Evolutionary conservation across 2,113 vertebrate species (phyloP).

Genomic region (Alethe castanea): DNA sequence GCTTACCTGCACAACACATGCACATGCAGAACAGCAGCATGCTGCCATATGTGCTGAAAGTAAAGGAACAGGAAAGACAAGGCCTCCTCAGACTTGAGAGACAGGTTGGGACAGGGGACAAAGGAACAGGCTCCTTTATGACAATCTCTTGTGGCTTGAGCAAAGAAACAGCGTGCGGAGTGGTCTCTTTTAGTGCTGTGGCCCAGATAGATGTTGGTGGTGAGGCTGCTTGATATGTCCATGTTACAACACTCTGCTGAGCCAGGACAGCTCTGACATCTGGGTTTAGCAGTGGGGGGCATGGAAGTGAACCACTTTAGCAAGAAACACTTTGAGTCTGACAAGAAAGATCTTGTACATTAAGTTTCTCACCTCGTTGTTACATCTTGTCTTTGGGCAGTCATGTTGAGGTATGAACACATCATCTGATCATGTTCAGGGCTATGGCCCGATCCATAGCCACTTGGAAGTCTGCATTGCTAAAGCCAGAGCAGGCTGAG

Average conservation of each 20-base stretch:
- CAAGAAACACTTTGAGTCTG: rapidly evolving
- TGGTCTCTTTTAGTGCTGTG: not conserved
- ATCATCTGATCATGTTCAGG: not conserved
- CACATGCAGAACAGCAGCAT: rapidly evolving
- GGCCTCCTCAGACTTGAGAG: not conserved
- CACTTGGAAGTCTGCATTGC: not conserved
- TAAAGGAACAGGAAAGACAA: not conserved
- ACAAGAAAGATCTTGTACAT: not conserved
- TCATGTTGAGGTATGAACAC: rapidly evolving
- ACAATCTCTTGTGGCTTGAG: not conserved
- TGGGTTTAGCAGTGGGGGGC: not conserved
- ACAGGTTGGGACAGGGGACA: not conserved
- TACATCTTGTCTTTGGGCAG: rapidly evolving
- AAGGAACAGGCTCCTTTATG: not conserved
- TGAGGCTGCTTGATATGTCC: rapidly evolving
- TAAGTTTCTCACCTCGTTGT: rapidly evolving
- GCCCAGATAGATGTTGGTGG: not conserved
- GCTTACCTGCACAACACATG: not conserved
- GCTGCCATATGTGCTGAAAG: not conserved
- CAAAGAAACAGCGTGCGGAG: not conserved
- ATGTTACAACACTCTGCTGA: not conserved
- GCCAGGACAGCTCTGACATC: not conserved
- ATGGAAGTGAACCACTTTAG: not conserved
- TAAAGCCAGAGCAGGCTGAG: not conserved
- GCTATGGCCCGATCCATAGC: not conserved